Conservation (phyloP, 1,140 invertebrate genomes). For the Heliconius nattereri region DNA sequence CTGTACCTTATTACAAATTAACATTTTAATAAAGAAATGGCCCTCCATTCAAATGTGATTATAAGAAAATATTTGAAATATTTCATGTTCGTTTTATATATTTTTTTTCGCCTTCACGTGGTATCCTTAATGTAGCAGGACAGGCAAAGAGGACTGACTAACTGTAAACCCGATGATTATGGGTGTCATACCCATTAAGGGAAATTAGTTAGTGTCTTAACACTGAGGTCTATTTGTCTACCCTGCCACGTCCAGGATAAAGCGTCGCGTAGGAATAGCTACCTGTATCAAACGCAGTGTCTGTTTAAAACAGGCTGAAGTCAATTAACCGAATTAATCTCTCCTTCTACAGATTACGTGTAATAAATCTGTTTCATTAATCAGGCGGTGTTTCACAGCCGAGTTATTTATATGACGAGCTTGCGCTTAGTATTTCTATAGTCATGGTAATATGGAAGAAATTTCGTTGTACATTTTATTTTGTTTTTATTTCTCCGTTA, state of each 20-base stretch:
- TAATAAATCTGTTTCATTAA: conserved; percentile 14
- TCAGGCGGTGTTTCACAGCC: not conserved
- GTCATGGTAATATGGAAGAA: not conserved
- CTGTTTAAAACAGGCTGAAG: not conserved
- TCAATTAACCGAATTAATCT: conserved; percentile 2
- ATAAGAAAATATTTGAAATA: not conserved
- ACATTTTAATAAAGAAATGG: not conserved
- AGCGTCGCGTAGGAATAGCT: not conserved
- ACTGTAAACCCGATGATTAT: not conserved
- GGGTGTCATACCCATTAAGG: not conserved
- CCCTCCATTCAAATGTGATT: not conserved
- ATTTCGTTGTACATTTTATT: not conserved
- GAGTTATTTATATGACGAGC: conserved; percentile 3
- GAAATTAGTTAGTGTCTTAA: not conserved
- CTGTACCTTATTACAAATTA: conserved; percentile 3
- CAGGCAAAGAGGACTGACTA: no score
- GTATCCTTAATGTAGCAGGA: no score
- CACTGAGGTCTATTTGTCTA: not conserved
- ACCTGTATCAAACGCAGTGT: not conserved
- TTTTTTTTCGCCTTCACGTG: no score
- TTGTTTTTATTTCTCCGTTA: not conserved
- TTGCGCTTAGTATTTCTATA: conserved; percentile 4
- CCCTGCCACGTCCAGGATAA: not conserved
- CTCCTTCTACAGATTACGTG: conserved; percentile 7
- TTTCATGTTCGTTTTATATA: no score